Base-by-base conservation (phyloP, 2,888 invertebrate genomes). In the Eupithecia abbreviata region DNA sequence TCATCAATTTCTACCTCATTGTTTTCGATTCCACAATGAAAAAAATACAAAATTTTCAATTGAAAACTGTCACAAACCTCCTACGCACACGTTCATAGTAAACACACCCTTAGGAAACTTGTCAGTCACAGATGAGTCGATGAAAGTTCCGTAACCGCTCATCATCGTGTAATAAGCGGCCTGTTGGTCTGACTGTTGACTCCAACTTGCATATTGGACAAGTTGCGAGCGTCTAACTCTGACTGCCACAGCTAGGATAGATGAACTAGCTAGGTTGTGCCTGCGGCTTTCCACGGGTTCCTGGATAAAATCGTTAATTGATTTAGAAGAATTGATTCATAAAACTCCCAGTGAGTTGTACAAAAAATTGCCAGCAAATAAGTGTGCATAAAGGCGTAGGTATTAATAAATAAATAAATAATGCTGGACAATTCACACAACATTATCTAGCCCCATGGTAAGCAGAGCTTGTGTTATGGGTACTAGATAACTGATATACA, bases 121-220 rank as follows among this genome's bases (percentile, higher is more conserved):
- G 62, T 62, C 66, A 66, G 42, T 43, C 42, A 68, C n/a, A 45
- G 42, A 68, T 45, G 68, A 68, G 43, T 42, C 68, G 68, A 66
- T 66, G 68, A n/a, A 68, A 84, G 85, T 62, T 71, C 73, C n/a
- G 77, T 80, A 86, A 83, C 83, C 62, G 18, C 76, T n/a, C 71
- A 74, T 77, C 66, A 79, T 76, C 43, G 15, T 76, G 83, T 79
- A 82, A 80, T 82, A 82, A 79, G 58, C 66, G 49, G 71, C 71
- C 65, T 83, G 84, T 85, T 83, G 84, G 82, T 78, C 69, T 42
- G 65, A 71, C 77, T 85, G 81, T 84, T 85, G 82, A 84, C 84
- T 84, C 78, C 72, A 83, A 85, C 80, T 86, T 83, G 79, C 78
- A 79, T 86, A 85, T 86, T 86, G 84, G 77, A 82, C 81, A 84